Evolutionary conservation across 1,140 invertebrate species (phyloP).

Genomic region (Trichogramma pretiosum): DNA sequence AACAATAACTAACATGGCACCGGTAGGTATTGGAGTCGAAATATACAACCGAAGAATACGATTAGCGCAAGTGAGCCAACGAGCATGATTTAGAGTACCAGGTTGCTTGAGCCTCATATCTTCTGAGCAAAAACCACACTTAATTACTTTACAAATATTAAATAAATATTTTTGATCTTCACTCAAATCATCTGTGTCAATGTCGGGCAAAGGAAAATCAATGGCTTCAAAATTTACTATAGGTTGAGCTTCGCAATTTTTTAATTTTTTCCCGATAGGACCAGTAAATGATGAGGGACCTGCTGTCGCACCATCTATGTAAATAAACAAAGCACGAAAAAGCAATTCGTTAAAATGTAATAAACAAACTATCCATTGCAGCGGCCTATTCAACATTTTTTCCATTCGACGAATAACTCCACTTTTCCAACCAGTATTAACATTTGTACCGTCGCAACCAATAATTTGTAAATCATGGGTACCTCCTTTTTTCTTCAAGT

Average conservation of each 20-base stretch:
- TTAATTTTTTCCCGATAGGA: not conserved
- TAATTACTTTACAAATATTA: not conserved
- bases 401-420: not conserved
- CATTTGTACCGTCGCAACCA: not conserved
- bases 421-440: not conserved
- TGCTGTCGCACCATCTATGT: not conserved
- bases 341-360: not conserved
- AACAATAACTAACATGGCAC: not conserved
- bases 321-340: not conserved
- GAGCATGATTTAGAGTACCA: not conserved
- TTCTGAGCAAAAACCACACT: not conserved
- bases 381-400: not conserved
- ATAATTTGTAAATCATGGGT: not conserved
- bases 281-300: not conserved
- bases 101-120: not conserved
- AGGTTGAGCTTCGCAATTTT: not conserved
- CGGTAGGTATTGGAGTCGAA: not conserved
- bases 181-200: not conserved
- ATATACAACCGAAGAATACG: not conserved
- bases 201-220: not conserved
- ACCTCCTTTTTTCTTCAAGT: not conserved
- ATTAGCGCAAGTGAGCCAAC: not conserved
- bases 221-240: not conserved
- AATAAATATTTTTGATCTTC: conserved; percentile 5
- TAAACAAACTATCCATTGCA: not conserved